A percentile compares a stretch with the other conserved stretches of the same genome.
Evolutionary conservation across 2,797 vertebrate genomes (phyloP).

Genomic region (Acipenser oxyrinchus): DNA sequence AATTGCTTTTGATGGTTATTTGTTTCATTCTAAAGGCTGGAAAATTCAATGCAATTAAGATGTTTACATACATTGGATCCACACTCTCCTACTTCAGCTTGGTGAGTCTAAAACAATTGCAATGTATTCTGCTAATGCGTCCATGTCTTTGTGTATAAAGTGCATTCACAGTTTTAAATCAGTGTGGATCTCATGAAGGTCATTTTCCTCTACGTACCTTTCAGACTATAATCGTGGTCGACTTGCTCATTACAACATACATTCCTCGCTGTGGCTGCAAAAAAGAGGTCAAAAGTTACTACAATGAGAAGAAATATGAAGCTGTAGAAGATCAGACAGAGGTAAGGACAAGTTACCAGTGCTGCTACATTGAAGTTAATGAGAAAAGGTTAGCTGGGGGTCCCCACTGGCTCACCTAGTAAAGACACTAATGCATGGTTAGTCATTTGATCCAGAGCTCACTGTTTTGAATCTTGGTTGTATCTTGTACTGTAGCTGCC

Average conservation of each 20-base stretch:
- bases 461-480: no score
- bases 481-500: no score
- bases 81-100: constrained; percentile 71
- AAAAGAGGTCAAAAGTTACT: constrained; percentile 51
- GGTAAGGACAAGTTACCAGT: constrained; percentile 39
- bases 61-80: constrained; percentile 67
- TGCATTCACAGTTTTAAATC: background rate
- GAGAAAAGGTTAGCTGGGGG: background rate
- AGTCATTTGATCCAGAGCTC: no score
- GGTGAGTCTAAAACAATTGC: constrained; percentile 47
- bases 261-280: constrained; percentile 39
- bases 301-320: constrained; percentile 62
- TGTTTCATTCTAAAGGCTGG: constrained; percentile 59
- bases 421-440: background rate
- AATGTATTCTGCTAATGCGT: background rate
- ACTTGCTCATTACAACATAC: constrained; percentile 54
- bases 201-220: background rate
- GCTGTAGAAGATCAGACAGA: constrained; percentile 42
- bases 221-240: constrained; percentile 61
- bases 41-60: constrained; percentile 61
- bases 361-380: no score
- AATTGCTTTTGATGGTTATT: background rate
- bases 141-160: no score
- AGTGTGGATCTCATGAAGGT: no score
- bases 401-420: background rate